Evolutionary conservation across 2,113 vertebrate species (phyloP).

Genomic region (Todiramphus saurophagus): DNA sequence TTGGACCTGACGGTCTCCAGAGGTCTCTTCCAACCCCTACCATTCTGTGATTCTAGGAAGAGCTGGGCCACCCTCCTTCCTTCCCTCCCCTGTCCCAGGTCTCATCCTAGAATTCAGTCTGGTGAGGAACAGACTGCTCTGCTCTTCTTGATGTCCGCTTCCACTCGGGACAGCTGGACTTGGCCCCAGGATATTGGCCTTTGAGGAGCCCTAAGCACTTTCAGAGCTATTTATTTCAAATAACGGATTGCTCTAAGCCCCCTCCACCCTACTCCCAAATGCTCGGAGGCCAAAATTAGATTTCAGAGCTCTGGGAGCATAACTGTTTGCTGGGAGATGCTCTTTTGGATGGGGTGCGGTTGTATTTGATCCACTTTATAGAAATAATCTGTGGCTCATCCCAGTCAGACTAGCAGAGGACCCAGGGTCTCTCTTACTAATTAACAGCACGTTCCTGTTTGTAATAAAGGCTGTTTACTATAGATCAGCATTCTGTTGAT

Average conservation of each 20-base stretch:
- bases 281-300: constrained; percentile 23
- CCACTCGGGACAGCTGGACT: neutral
- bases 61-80: neutral
- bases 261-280: constrained; percentile 31
- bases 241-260: constrained; percentile 22
- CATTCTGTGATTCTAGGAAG: neutral
- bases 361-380: neutral
- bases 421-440: constrained; percentile 8
- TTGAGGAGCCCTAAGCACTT: neutral
- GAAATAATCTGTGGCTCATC: neutral
- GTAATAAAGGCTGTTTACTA: constrained; percentile 47
- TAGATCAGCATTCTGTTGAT: constrained; percentile 48
- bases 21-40: too few species aligned
- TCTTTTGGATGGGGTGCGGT: neutral
- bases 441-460: constrained; percentile 15
- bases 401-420: constrained; percentile 14
- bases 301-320: neutral
- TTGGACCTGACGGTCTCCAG: too few species aligned
- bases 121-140: neutral
- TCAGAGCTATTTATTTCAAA: constrained; percentile 17
- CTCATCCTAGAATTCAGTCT: neutral
- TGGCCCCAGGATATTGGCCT: neutral
- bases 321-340: neutral
- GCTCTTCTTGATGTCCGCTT: neutral
- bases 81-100: neutral